Evolutionary conservation across 2,888 invertebrate genomes (phyloP), one percentile per base, ranked within the genome.

Genomic region (Drosophila putrida): DNA sequence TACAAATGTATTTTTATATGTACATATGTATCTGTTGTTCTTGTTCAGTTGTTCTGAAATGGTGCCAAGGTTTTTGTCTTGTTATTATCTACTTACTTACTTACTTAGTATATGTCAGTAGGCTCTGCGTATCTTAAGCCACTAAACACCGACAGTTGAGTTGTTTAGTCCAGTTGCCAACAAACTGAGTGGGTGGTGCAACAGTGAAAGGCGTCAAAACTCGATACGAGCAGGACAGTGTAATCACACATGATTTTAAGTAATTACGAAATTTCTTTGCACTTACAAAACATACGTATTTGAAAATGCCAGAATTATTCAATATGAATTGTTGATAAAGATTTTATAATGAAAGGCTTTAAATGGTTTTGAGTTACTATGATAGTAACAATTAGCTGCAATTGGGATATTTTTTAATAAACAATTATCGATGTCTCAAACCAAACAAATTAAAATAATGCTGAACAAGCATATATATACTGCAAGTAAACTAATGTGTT

Each of bases 71-170:
- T 39, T 54, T 60, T 57, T 51, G 28, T 50, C 20, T 64, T 15
- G 3, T 39, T 57, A 59, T 57, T 63, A 71, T 75, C 62, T 59
- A 71, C 33, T 61, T 62, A 60, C 36, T 67, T 59, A 71, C 33
- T 61, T 62, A 60, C 36, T 67, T 44, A 31, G 58, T 35, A 31
- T 71, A 35, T 71, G 75, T 71, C 75, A 63, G 55, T 15, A 62
- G 50, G 43, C 55, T 71, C 35, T 15, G 47, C 20, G 51, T 75
- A 75, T 75, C 75, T 75, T 57, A 75, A 71, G 75, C 44, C 75
- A 53, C 58, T 66, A 39, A 74, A 33, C 25, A 41, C 47, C 55
- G 33, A 5, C 59, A 67, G 57, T 75, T 66, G 71, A 62, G 54
- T 59, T 36, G 36, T 41, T 47, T 25, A 38, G 44, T 49, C 25